These are phyloP conservation scores for Rhinella marina DNA, from an alignment of 2,797 vertebrate genomes.

Conservation along the genomic window DNA sequence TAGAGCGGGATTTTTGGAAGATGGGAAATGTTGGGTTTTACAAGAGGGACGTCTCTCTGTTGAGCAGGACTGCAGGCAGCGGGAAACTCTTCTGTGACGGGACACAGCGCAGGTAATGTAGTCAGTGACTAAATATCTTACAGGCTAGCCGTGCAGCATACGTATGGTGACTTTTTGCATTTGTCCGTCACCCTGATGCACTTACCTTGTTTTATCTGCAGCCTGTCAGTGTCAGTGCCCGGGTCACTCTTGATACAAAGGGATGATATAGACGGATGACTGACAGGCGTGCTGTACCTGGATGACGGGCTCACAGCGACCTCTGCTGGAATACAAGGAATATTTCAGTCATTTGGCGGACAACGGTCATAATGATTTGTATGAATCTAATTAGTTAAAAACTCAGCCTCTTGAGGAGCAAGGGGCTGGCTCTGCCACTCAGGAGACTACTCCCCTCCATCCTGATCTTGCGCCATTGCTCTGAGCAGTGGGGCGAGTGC, in stretches of 20 bases:
- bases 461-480: too few species aligned
- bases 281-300: not conserved
- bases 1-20: not conserved
- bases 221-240: not conserved
- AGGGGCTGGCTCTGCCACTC: too few species aligned
- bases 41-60: not conserved
- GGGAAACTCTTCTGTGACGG: not conserved
- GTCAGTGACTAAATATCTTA: too few species aligned
- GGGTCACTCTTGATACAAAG: constrained; percentile 13
- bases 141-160: too few species aligned
- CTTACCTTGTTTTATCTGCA: constrained; percentile 40
- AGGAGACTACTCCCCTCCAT: too few species aligned
- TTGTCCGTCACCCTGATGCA: not conserved
- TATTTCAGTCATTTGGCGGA: not conserved
- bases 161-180: too few species aligned
- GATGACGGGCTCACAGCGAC: not conserved
- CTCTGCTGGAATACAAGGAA: constrained; percentile 28
- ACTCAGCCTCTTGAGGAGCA: too few species aligned
- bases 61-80: not conserved
- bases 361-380: too few species aligned
- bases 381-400: too few species aligned
- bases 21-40: not conserved
- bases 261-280: not conserved
- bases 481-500: too few species aligned
- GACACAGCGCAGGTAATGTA: not conserved